phyloP scores from a whole-genome alignment of 2,888 invertebrate species.

The Prostheceraeus crozeri region DNA sequence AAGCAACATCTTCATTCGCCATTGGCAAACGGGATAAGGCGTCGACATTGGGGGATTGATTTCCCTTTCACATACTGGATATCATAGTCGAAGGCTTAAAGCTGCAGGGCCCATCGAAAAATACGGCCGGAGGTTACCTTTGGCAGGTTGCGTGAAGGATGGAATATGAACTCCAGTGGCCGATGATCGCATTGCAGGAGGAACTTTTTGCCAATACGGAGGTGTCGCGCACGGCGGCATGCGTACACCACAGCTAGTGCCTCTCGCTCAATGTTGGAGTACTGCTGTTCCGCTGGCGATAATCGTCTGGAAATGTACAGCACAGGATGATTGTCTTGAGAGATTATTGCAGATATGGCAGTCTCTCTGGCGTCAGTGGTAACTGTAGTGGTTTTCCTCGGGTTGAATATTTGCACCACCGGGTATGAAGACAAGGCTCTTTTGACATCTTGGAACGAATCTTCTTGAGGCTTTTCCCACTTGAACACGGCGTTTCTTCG shows the following conservation, averaged over 20 bases:
- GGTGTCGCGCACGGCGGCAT: conserved; percentile 27
- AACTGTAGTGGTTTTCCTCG: conserved; percentile 10
- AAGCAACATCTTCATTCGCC: too few species aligned
- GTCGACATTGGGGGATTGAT: conserved; percentile 36
- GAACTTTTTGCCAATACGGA: conserved; percentile 31
- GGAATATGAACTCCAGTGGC: conserved; percentile 30
- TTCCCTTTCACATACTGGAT: conserved; percentile 35
- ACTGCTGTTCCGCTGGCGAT: conserved; percentile 25
- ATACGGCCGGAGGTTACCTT: conserved; percentile 28
- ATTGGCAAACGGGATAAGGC: conserved; percentile 30
- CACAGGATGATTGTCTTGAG: conserved; percentile 35
- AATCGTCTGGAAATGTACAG: conserved; percentile 34
- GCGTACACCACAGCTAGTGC: conserved; percentile 35
- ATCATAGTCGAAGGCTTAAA: conserved; percentile 28
- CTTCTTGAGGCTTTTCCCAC: conserved; percentile 28
- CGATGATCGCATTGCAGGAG: conserved; percentile 32
- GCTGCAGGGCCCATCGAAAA: conserved; percentile 27
- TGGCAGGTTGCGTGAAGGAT: background rate
- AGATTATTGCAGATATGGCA: conserved; percentile 11
- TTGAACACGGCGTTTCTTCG: conserved; percentile 19
- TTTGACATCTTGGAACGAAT: conserved; percentile 24
- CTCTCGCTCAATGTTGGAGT: conserved; percentile 35
- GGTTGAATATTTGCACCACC: conserved; percentile 34
- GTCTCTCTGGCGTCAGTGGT: conserved; percentile 34
- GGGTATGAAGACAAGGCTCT: conserved; percentile 27